A percentile compares a stretch with the other conserved stretches of the same genome.
phyloP scores from a whole-genome alignment of 1,140 invertebrate genomes.

The Hypsibius dujardini region DNA sequence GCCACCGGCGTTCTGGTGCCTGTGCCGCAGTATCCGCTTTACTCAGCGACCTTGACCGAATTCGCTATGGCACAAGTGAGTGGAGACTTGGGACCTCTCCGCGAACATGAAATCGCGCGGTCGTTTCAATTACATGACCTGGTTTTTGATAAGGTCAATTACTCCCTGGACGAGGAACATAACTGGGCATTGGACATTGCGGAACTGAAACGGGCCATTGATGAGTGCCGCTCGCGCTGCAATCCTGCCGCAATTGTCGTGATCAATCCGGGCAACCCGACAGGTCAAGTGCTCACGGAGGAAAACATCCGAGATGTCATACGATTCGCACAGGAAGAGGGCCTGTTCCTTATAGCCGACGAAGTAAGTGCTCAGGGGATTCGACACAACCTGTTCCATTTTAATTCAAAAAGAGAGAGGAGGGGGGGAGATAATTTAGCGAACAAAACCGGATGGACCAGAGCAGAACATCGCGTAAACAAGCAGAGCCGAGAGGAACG shows the following conservation, averaged over 20 bases:
- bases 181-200: slow-evolving; percentile 62
- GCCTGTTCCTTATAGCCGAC: slow-evolving; percentile 76
- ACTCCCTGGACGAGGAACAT: slow-evolving; percentile 74
- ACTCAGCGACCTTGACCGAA: slow-evolving; percentile 80
- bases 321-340: slow-evolving; percentile 70
- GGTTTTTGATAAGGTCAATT: slow-evolving; percentile 43
- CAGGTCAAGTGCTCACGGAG: slow-evolving; percentile 64
- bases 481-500: too few species aligned
- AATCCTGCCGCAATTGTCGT: slow-evolving; percentile 71
- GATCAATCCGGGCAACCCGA: slow-evolving; percentile 97
- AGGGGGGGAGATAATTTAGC: too few species aligned
- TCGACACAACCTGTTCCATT: background rate
- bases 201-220: slow-evolving; percentile 61
- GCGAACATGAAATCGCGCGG: too few species aligned
- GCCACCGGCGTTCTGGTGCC: slow-evolving; percentile 74
- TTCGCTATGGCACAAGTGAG: slow-evolving; percentile 51
- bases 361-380: slow-evolving; percentile 48
- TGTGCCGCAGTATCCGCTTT: slow-evolving; percentile 94
- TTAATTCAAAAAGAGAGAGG: background rate
- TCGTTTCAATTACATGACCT: too few species aligned
- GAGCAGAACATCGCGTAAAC: too few species aligned
- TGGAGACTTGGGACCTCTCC: too few species aligned
- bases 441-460: too few species aligned
- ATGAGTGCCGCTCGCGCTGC: slow-evolving; percentile 46
- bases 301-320: slow-evolving; percentile 81